phyloP scores from a whole-genome alignment of 2,888 invertebrate genomes.

The Oithona nana region DNA sequence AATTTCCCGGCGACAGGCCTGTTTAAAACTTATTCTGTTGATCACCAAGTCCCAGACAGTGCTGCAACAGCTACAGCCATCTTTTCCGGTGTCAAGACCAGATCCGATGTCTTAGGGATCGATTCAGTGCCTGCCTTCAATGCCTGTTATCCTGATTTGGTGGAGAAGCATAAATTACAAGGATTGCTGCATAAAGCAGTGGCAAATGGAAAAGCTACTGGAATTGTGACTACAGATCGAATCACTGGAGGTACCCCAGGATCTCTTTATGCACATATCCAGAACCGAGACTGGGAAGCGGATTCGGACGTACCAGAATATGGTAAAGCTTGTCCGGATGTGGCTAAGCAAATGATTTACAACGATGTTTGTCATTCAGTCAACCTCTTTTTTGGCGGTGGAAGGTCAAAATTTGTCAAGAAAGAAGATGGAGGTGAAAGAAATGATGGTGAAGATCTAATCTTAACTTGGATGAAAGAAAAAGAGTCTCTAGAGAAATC shows the following conservation, averaged over 20 bases:
- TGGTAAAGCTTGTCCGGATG: constrained; percentile 42
- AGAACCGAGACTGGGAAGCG: constrained; percentile 51
- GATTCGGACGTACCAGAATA: constrained; percentile 38
- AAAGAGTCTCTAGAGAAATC: too few species aligned
- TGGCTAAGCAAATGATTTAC: constrained; percentile 48
- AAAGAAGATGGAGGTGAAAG: too few species aligned
- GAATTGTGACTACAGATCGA: constrained; percentile 50
- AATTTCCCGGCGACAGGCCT: constrained; percentile 51
- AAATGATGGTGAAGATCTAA: too few species aligned
- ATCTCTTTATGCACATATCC: constrained; percentile 48
- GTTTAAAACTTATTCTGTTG: constrained; percentile 54
- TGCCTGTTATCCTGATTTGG: background rate
- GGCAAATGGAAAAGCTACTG: constrained; percentile 25
- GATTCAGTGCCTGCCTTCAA: background rate
- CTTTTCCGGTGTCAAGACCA: constrained; percentile 52
- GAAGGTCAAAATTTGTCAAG: too few species aligned
- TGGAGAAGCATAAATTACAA: constrained; percentile 2
- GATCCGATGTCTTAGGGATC: background rate
- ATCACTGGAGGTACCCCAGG: constrained; percentile 62
- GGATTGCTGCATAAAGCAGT: constrained; percentile 17
- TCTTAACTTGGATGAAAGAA: too few species aligned
- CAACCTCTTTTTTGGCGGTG: too few species aligned
- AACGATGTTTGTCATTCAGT: constrained; percentile 44
- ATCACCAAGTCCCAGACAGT: constrained; percentile 56
- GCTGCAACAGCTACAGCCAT: constrained; percentile 65